Base-by-base conservation (phyloP, 2,113 vertebrate genomes). In the Xenopus laevis region DNA sequence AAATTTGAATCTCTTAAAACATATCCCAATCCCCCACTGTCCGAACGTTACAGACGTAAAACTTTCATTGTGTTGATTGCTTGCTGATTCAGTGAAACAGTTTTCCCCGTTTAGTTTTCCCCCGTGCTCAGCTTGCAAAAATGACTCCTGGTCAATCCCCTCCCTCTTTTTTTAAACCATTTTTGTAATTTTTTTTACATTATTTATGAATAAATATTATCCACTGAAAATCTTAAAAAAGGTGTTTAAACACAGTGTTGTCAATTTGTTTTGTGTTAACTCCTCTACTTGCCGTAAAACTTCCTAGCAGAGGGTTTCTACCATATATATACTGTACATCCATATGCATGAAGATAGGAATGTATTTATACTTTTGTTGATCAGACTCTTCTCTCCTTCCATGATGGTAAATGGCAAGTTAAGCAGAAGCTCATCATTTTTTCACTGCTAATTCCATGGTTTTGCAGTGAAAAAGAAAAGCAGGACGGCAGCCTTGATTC, bases 171-270 rank as follows among this genome's bases (percentile, higher is more conserved):
- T 84, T 89, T 81, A 27, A 47, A 55, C 10, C 6, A 63, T 83
- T 79, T 82, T 82, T 83, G 87, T 87, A 87, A 87, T 87, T 89
- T 89, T 84, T 87, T 86, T 16, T 83, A 55, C 87, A 86, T 89
- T 85, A 83, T 83, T 86, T 85, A 80, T 91, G 91, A 92, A 92
- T 92, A 92, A 92, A 92, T 92, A 92, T 92, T 92, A 92, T 92
- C 91, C 91, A 92, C 90, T 91, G 91, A 91, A 89, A 92, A 89
- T 90, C 90, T 91, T 87, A 83, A 85, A 87, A 90, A 92, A 92
- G 90, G 91, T 92, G 90, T 91, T 77, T 88, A 88, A 87, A 90
- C 91, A 92, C 91, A 92, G 90, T 92, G 91, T 92, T 92, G 86
- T 83, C 67, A 77, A 62, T 84, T 85, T 85, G 78, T 87, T 81